phyloP scores from a whole-genome alignment of 2,888 invertebrate genomes.

The Ophion slaviceki region DNA sequence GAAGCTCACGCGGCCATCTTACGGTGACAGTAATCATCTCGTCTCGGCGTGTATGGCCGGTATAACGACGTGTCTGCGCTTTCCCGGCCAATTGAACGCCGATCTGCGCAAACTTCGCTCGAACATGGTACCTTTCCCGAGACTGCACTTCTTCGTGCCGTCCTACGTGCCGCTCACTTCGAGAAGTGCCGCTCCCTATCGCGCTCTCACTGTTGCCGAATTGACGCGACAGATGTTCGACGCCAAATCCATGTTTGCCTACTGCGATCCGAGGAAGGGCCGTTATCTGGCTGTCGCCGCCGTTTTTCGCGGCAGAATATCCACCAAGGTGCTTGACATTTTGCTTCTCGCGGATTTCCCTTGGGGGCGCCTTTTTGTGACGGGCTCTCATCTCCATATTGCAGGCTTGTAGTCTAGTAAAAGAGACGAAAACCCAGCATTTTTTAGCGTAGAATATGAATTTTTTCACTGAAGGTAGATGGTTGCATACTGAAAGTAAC shows the following conservation, averaged over 20 bases:
- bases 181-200: conserved; percentile 84
- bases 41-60: conserved; percentile 93
- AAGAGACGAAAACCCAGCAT: too few relatives aligned
- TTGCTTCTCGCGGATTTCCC: background rate
- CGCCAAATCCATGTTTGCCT: conserved; percentile 89
- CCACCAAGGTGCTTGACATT: conserved; percentile 74
- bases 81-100: conserved; percentile 96
- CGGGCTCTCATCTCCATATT: background rate
- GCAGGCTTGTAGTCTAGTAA: too few relatives aligned
- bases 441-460: too few relatives aligned
- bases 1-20: conserved; percentile 93
- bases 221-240: conserved; percentile 91
- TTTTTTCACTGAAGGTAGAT: too few relatives aligned
- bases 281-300: conserved; percentile 89
- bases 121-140: conserved; percentile 97
- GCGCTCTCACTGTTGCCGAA: conserved; percentile 87
- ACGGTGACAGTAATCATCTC: conserved; percentile 95
- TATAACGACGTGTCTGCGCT: conserved; percentile 93
- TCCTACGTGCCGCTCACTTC: conserved; percentile 90
- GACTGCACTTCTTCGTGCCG: conserved; percentile 94
- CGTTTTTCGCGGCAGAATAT: conserved; percentile 88
- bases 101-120: conserved; percentile 95
- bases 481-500: too few relatives aligned
- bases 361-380: conserved; percentile 1
- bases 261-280: conserved; percentile 88